phyloP scores from a whole-genome alignment of 2,888 invertebrate species.

The Lepidocyrtinus sp. region DNA sequence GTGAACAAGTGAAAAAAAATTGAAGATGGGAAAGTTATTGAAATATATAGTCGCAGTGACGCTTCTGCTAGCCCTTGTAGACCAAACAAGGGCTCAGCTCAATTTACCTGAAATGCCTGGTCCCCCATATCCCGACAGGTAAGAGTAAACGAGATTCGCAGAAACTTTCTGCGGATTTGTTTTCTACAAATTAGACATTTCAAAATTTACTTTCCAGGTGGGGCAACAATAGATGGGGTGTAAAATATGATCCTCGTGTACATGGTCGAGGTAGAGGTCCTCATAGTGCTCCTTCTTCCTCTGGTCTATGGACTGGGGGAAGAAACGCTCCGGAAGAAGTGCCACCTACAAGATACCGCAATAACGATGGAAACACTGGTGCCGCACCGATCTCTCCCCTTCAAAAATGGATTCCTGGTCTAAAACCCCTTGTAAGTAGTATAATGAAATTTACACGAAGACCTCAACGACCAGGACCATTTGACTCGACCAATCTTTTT shows the following conservation, averaged over 20 bases:
- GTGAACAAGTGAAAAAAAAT: too few relatives aligned
- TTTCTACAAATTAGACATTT: too few relatives aligned
- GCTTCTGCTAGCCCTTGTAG: slow-evolving; percentile 9
- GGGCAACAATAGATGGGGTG: slow-evolving; percentile 52
- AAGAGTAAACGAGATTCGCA: too few relatives aligned
- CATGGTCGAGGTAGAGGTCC: slow-evolving; percentile 35
- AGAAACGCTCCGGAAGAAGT: neutral
- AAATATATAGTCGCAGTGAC: slow-evolving; percentile 15
- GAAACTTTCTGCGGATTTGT: too few relatives aligned
- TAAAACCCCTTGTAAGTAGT: slow-evolving; percentile 52
- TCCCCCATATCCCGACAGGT: slow-evolving; percentile 44
- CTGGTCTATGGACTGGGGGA: slow-evolving; percentile 21
- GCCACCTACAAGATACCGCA: slow-evolving; percentile 9
- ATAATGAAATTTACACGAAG: slow-evolving; percentile 12
- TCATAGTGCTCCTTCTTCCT: slow-evolving; percentile 16
- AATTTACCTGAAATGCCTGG: slow-evolving; percentile 52
- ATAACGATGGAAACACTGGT: neutral
- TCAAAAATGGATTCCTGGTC: slow-evolving; percentile 39
- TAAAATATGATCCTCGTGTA: slow-evolving; percentile 49
- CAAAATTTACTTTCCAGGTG: too few relatives aligned
- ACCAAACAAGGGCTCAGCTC: slow-evolving; percentile 29
- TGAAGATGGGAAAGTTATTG: neutral
- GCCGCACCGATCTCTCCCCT: neutral
- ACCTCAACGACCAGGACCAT: slow-evolving; percentile 16
- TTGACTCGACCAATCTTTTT: slow-evolving; percentile 45